A percentile compares a stretch with the other conserved stretches of the same genome.
Conservation (phyloP, 1,140 invertebrate species). For the Lordiphosa stackelbergi region DNA sequence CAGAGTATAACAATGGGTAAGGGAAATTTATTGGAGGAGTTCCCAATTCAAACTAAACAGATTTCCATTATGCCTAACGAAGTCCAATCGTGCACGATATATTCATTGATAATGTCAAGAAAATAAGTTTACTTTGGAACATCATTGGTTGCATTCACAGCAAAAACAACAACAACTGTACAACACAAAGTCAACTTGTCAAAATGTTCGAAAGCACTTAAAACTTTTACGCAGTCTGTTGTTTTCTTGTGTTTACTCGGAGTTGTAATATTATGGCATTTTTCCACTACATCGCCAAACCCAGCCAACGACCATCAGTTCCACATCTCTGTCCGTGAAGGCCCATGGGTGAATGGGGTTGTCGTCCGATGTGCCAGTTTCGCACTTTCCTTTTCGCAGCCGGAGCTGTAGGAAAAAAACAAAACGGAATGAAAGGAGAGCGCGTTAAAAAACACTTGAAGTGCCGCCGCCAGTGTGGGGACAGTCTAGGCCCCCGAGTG, state of each 20-base stretch:
- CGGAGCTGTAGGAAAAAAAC: constrained; percentile 17
- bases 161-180: too few relatives aligned
- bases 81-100: constrained; percentile 20
- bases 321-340: constrained; percentile 1
- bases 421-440: constrained; percentile 12
- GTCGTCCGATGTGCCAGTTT: constrained; percentile 38
- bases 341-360: neutral
- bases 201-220: constrained; percentile 66
- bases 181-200: constrained; percentile 56
- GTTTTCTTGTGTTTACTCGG: constrained; percentile 45
- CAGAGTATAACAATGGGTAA: neutral
- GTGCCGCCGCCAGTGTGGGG: constrained; percentile 15
- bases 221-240: constrained; percentile 56
- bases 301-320: neutral
- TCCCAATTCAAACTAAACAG: neutral
- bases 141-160: constrained; percentile 55
- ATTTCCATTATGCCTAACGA: neutral
- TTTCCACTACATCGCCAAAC: constrained; percentile 44
- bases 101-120: constrained; percentile 50
- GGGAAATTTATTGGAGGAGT: neutral
- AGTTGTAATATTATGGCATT: constrained; percentile 49
- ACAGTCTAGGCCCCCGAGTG: constrained; percentile 11
- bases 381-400: constrained; percentile 46
- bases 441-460: constrained; percentile 28
- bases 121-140: constrained; percentile 54